These are phyloP conservation scores for Sebastes hopkinsi DNA, from an alignment of 2,797 vertebrate species.

Conservation along the genomic window DNA sequence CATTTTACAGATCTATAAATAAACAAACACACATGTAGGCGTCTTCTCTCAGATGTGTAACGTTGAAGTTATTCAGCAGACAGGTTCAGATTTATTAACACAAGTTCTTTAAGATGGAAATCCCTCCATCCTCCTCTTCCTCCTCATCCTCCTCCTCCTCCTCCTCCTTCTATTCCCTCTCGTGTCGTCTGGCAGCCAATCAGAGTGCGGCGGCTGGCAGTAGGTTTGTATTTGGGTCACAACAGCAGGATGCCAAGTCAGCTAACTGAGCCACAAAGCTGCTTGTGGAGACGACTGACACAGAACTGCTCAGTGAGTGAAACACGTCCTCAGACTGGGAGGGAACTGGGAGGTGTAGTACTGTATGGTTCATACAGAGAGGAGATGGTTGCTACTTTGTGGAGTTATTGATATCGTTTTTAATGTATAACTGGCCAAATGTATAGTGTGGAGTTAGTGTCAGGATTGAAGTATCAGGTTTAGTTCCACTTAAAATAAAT, in stretches of 20 bases:
- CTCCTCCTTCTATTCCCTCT: not conserved
- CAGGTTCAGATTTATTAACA: not conserved
- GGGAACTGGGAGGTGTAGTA: too few relatives aligned
- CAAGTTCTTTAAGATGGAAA: not conserved
- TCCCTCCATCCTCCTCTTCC: not conserved
- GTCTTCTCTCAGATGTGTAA: too few relatives aligned
- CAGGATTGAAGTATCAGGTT: too few relatives aligned
- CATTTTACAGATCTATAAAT: not conserved
- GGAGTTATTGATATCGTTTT: too few relatives aligned
- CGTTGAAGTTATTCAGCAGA: not conserved
- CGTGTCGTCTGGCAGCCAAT: constrained; percentile 63
- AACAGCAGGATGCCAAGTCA: constrained; percentile 61
- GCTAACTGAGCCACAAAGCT: constrained; percentile 37
- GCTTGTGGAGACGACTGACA: not conserved
- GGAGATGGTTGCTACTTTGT: too few relatives aligned
- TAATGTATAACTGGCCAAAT: too few relatives aligned
- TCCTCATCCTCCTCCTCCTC: not conserved
- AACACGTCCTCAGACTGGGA: not conserved
- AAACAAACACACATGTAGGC: not conserved
- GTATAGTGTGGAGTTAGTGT: too few relatives aligned
- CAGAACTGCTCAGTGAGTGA: constrained; percentile 1
- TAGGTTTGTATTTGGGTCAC: constrained; percentile 59
- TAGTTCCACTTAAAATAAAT: too few relatives aligned
- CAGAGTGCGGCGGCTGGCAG: constrained; percentile 45
- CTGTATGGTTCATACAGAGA: too few relatives aligned